Conservation (phyloP, 2,113 vertebrate genomes). For the Oxyura jamaicensis region DNA sequence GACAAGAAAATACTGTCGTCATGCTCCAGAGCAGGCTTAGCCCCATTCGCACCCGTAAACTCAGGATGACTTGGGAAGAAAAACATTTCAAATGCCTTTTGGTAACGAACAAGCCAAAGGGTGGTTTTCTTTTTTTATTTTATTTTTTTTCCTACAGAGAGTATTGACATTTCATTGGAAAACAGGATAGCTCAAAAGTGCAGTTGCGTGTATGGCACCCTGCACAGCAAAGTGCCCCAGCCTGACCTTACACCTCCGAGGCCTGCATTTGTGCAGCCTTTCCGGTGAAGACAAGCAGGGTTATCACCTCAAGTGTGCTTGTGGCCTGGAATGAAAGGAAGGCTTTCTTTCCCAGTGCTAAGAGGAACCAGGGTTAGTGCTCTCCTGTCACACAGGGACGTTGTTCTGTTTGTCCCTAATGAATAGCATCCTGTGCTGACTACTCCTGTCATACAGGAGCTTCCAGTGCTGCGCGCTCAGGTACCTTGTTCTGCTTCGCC, state of each 20-base stretch:
- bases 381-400: neutral
- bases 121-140: neutral
- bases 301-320: neutral
- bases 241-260: neutral
- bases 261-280: neutral
- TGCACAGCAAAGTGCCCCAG: neutral
- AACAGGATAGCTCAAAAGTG: neutral
- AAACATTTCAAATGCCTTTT: neutral
- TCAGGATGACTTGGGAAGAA: neutral
- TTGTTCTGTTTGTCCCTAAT: neutral
- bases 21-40: neutral
- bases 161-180: neutral
- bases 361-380: neutral
- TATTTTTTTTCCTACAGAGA: neutral
- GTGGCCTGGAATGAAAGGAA: neutral
- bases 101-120: neutral
- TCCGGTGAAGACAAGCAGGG: neutral
- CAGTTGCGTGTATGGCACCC: accelerated
- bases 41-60: neutral
- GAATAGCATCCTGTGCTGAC: neutral
- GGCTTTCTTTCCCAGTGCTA: neutral
- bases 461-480: neutral
- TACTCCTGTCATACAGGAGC: neutral
- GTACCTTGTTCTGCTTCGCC: neutral
- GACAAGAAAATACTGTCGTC: neutral